Percentiles rank a stretch among this genome's conserved stretches.
phyloP scores from a whole-genome alignment of 2,113 vertebrate species.

The Syngnathus floridae region DNA sequence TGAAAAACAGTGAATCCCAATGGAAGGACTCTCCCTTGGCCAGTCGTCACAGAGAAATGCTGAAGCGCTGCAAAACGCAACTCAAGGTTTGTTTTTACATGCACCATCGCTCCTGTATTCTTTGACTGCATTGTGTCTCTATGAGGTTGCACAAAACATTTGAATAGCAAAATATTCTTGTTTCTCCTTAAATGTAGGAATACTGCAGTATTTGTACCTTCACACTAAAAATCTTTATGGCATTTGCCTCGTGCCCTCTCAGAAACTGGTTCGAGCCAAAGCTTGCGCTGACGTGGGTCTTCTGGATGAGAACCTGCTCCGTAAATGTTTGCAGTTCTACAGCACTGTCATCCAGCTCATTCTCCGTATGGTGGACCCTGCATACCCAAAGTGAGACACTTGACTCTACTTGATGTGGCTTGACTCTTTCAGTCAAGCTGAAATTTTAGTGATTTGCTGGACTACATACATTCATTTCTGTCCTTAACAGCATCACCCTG shows the following conservation, averaged over 20 bases:
- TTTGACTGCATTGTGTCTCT: not conserved
- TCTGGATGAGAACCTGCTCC: conserved; percentile 93
- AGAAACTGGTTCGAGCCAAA: conserved; percentile 98
- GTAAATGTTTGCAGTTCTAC: conserved; percentile 95
- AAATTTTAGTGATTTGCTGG: not conserved
- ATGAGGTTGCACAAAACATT: not conserved
- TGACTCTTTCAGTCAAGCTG: not conserved
- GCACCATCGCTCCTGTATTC: not conserved
- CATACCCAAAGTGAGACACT: conserved; percentile 86
- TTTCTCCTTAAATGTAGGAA: conserved; percentile 8
- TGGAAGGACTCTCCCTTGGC: conserved; percentile 97
- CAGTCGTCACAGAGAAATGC: conserved; percentile 91
- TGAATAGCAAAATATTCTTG: not conserved
- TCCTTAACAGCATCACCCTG: conserved; percentile 76
- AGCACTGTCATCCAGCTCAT: conserved; percentile 96
- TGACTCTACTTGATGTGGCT: not conserved
- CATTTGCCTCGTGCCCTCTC: conserved; percentile 48
- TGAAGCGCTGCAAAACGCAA: conserved; percentile 97
- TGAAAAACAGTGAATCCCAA: conserved; percentile 95
- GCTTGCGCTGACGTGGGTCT: conserved; percentile 93
- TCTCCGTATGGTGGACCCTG: conserved; percentile 89
- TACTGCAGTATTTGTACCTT: conserved; percentile 12
- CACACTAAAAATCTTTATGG: conserved; percentile 13
- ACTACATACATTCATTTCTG: not conserved
- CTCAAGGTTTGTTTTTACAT: conserved; percentile 81